These are phyloP conservation scores for Coleophora deauratella DNA, from an alignment of 2,888 invertebrate species.

Conservation along the genomic window DNA sequence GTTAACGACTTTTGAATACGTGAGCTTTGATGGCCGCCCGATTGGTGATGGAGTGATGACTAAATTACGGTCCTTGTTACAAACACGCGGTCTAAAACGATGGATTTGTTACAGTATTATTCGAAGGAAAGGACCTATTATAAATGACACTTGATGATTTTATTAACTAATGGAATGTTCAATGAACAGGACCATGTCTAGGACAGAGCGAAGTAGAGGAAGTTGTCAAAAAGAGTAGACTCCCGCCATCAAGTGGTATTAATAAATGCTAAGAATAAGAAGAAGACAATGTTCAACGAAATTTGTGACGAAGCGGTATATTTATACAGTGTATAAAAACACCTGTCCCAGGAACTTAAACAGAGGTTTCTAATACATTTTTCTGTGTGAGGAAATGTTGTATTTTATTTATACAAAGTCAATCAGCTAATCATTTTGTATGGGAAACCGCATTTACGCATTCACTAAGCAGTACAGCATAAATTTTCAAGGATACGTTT, in stretches of 20 bases:
- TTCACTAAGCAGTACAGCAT: not conserved
- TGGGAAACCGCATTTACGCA: not conserved
- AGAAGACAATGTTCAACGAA: too few species aligned
- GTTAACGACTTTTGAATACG: constrained; percentile 52
- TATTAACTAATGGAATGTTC: not conserved
- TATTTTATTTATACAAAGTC: too few species aligned
- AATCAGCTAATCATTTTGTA: too few species aligned
- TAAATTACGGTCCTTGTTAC: constrained; percentile 36
- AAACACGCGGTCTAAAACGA: constrained; percentile 2
- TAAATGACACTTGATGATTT: not conserved
- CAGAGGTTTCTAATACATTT: not conserved
- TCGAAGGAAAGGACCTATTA: not conserved
- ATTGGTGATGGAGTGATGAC: constrained; percentile 35
- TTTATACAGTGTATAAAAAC: too few species aligned
- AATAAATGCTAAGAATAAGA: too few species aligned
- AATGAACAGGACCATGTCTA: too few species aligned
- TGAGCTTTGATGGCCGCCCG: constrained; percentile 35
- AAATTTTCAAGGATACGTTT: not conserved
- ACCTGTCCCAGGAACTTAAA: too few species aligned
- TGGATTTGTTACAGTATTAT: not conserved
- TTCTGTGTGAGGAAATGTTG: too few species aligned
- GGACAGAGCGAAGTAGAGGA: too few species aligned
- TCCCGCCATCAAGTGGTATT: too few species aligned
- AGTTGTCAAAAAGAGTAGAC: too few species aligned
- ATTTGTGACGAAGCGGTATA: too few species aligned